A percentile compares a stretch with the other conserved stretches of the same genome.
These are phyloP conservation scores for Sipha maydis DNA, from an alignment of 2,888 invertebrate genomes.

Conservation along the genomic window DNA sequence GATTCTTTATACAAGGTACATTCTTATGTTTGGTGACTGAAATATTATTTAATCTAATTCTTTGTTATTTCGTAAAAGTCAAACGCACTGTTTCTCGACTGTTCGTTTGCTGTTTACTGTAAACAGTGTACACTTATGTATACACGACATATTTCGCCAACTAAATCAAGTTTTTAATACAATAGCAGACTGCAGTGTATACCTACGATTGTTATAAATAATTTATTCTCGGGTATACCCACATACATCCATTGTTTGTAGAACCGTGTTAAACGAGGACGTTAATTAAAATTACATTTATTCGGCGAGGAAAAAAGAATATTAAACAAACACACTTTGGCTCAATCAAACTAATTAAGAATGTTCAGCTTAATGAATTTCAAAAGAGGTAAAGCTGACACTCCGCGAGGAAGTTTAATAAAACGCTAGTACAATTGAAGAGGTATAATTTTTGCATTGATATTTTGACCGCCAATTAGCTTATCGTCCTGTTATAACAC, in stretches of 20 bases:
- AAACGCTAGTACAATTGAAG: neutral
- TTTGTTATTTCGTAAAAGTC: too few species aligned
- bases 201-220: neutral
- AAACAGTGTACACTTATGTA: neutral
- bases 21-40: too few species aligned
- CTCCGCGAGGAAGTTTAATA: neutral
- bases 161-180: neutral
- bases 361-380: neutral
- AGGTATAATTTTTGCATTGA: slow-evolving; percentile 24
- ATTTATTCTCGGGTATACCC: neutral
- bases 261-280: neutral
- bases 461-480: neutral
- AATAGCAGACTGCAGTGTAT: neutral
- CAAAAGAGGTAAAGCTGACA: neutral
- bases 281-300: neutral
- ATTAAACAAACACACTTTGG: neutral
- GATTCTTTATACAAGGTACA: too few species aligned
- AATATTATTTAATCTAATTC: too few species aligned
- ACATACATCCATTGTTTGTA: neutral
- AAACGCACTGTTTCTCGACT: too few species aligned
- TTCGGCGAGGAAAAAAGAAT: neutral
- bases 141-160: neutral
- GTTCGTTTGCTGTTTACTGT: neutral
- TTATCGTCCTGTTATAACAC: neutral
- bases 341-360: neutral